Evolutionary conservation across 2,888 invertebrate genomes (phyloP), one percentile per base, ranked within the genome.

Genomic region (Cyclophora albipunctata): DNA sequence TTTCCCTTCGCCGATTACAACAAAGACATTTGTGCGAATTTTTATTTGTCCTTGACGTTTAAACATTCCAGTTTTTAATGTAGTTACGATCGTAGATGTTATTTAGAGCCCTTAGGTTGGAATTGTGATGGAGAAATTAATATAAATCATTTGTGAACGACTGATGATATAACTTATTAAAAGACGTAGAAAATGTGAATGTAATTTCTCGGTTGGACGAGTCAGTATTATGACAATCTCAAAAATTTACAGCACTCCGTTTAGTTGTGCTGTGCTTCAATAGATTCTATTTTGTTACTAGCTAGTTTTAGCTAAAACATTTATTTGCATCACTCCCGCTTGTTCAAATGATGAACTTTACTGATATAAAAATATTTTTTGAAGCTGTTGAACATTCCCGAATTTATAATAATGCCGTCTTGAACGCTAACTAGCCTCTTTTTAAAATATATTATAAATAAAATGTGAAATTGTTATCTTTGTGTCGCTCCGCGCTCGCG

Each of bases 151-250:
- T 37, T 37, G 5, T 37, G 5, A 4, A 37, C 5, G 37, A 37
- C 37, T 37, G 37, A 37, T 37, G 37, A 37, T 2, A 37, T 37
- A 37, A 37, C 5, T 4, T 37, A 37, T 37, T 37, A 5, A 37
- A 37, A 37, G 37, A 37, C 37, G 37, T 37, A 37, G 37, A 37
- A 20, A 20, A 37, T 37, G 37, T 37, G 4, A 37, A 37, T 37
- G 37, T 5, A 42, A 55, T 54, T 49, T 54, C 50, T 58, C 50
- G 60, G 58, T 54, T 50, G 55, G 51, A 50, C 48, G 54, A 55
- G 55, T 60, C 67, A 71, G 69, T 67, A 69, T 71, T 71, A 71
- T 47, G 48, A 64, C 60, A 69, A 69, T 67, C 62, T 69, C 64
- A 66, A 58, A 58, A 59, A 20, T 1, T 54, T 43, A 54, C 53